A percentile compares a stretch with the other conserved stretches of the same genome.
phyloP scores from a whole-genome alignment of 2,888 invertebrate genomes.

The Macaria notata region DNA sequence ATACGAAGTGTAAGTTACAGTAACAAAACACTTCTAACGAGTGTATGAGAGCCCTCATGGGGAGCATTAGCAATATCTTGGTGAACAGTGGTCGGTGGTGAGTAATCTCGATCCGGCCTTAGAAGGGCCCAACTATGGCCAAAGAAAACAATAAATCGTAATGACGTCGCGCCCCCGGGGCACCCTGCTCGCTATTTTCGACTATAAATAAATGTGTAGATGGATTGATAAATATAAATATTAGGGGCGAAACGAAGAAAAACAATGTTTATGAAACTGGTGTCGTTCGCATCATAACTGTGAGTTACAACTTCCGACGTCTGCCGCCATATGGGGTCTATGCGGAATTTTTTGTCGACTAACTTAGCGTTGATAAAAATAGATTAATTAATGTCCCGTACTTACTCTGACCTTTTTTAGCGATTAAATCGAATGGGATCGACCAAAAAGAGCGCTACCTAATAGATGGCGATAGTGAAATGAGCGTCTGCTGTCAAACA shows the following conservation, averaged over 20 bases:
- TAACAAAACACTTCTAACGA: no score
- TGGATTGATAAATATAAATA: constrained; percentile 83
- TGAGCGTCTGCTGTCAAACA: constrained; percentile 67
- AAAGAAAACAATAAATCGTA: constrained; percentile 81
- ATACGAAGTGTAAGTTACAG: no score
- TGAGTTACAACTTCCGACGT: constrained; percentile 82
- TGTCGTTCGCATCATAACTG: constrained; percentile 81
- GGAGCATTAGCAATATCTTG: constrained; percentile 45
- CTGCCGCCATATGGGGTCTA: constrained; percentile 71
- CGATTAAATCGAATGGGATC: constrained; percentile 27
- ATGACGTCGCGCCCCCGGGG: constrained; percentile 73
- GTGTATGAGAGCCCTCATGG: constrained; percentile 42
- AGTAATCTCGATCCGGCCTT: constrained; percentile 61
- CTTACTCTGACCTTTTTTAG: constrained; percentile 29
- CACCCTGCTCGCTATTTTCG: constrained; percentile 79
- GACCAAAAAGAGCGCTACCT: constrained; percentile 19
- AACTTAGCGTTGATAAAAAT: constrained; percentile 52
- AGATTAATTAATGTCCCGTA: constrained; percentile 42
- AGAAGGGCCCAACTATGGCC: constrained; percentile 69
- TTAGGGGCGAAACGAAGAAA: constrained; percentile 81
- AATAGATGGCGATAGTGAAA: constrained; percentile 44
- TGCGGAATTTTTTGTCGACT: constrained; percentile 70
- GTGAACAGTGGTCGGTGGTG: constrained; percentile 40
- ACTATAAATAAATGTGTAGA: constrained; percentile 82
- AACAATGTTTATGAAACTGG: constrained; percentile 83